A percentile compares a stretch with the other conserved stretches of the same genome.
phyloP scores from a whole-genome alignment of 2,113 vertebrate species.

The Podiceps cristatus region DNA sequence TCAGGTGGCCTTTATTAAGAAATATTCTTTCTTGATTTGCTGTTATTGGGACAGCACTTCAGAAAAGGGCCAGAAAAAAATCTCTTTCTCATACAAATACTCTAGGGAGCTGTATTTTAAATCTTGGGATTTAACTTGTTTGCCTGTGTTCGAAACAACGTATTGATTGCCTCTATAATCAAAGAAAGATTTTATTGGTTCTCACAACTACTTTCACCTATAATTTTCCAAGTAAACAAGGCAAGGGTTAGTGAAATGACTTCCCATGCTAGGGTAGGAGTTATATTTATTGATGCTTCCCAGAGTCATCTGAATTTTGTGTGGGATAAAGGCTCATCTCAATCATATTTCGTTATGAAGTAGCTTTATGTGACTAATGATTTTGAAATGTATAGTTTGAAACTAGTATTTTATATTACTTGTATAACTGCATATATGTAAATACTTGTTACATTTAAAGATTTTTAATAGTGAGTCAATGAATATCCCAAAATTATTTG shows the following conservation, averaged over 20 bases:
- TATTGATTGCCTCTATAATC: conserved; percentile 23
- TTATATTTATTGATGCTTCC: conserved; percentile 19
- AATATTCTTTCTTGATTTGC: not conserved
- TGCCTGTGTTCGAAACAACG: not conserved
- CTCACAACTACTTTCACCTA: not conserved
- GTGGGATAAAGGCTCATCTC: not conserved
- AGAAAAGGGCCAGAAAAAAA: not conserved
- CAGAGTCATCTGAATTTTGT: not conserved
- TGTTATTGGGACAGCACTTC: not conserved
- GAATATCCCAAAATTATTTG: not conserved
- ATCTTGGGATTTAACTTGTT: not conserved
- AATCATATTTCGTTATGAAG: not conserved
- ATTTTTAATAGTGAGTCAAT: not conserved
- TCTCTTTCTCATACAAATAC: not conserved
- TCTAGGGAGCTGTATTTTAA: not conserved
- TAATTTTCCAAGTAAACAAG: not conserved
- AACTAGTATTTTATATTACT: not conserved
- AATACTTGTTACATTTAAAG: not conserved
- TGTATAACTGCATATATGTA: not conserved
- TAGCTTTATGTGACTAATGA: not conserved
- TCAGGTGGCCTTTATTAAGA: not conserved
- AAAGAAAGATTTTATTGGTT: conserved; percentile 35
- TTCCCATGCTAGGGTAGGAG: not conserved
- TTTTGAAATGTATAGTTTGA: not conserved
- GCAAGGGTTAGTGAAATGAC: not conserved